phyloP scores from a whole-genome alignment of 2,888 invertebrate genomes.

The Drosophila ochracea region DNA sequence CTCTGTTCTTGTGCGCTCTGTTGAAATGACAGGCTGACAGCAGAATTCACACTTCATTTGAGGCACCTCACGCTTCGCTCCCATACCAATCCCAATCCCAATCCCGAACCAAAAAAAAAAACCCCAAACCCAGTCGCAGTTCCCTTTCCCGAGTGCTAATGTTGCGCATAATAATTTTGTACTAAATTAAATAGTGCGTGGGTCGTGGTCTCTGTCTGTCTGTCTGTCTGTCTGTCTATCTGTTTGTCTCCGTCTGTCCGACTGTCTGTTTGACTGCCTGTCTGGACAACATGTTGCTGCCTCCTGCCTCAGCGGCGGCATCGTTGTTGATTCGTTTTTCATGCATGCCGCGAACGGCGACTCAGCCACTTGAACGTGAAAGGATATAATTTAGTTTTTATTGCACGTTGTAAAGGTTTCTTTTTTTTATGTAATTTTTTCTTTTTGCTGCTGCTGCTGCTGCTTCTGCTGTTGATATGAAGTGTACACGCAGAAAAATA shows the following conservation, averaged over 20 bases:
- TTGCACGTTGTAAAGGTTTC: conserved; percentile 65
- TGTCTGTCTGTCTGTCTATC: conserved; percentile 7
- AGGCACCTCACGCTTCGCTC: conserved; percentile 64
- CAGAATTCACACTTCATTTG: conserved; percentile 80
- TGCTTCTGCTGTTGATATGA: conserved; percentile 1
- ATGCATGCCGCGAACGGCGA: conserved; percentile 36
- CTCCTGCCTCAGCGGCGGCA: conserved; percentile 39
- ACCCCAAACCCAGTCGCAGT: conserved; percentile 10
- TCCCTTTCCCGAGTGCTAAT: conserved; percentile 70
- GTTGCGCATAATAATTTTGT: conserved; percentile 82
- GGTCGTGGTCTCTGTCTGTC: conserved; percentile 48
- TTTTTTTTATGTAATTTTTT: neutral
- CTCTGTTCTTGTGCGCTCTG: conserved; percentile 42
- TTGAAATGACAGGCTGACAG: conserved; percentile 72
- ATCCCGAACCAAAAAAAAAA: neutral
- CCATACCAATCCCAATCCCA: conserved; percentile 7
- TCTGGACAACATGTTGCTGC: conserved; percentile 72
- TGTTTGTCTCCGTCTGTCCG: conserved; percentile 10
- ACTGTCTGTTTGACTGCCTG: conserved; percentile 10
- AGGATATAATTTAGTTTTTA: conserved; percentile 82
- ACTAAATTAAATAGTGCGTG: conserved; percentile 82
- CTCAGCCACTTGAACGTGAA: conserved; percentile 72
- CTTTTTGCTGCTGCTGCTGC: conserved; percentile 9
- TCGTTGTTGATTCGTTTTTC: conserved; percentile 48
- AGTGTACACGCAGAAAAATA: neutral